These are phyloP conservation scores for Trinectes maculatus DNA, from an alignment of 2,113 vertebrate species.

Conservation along the genomic window DNA sequence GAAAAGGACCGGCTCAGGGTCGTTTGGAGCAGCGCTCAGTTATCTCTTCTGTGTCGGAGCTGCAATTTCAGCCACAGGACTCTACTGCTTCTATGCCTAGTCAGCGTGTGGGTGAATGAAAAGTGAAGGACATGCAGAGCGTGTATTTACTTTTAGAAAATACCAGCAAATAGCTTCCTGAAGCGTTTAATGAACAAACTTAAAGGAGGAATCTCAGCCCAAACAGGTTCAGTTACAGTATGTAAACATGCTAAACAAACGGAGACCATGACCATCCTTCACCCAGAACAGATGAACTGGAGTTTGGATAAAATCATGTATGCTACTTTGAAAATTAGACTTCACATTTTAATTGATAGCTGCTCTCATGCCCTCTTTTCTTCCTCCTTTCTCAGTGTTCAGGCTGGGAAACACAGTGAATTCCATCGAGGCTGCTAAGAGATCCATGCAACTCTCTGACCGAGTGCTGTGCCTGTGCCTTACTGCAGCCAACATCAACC, in stretches of 20 bases:
- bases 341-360: constrained; percentile 30
- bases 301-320: not conserved
- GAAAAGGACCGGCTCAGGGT: not conserved
- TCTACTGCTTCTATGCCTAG: not conserved
- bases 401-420: constrained; percentile 90
- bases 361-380: constrained; percentile 44
- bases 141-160: not conserved
- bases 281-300: not conserved
- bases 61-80: not conserved
- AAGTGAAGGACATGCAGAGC: not conserved
- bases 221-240: not conserved
- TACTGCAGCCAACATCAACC: constrained; percentile 84
- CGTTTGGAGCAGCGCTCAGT: constrained; percentile 14
- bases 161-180: not conserved
- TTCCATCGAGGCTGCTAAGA: constrained; percentile 86
- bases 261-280: not conserved
- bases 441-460: constrained; percentile 79
- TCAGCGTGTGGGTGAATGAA: not conserved
- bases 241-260: not conserved
- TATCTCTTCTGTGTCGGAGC: constrained; percentile 1
- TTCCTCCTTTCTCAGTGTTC: constrained; percentile 87
- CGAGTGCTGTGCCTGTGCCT: constrained; percentile 86
- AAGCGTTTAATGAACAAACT: not conserved
- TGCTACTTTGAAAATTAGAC: not conserved
- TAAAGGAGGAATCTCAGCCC: not conserved